phyloP scores from a whole-genome alignment of 2,888 invertebrate species.

The Dastarcus helophoroides region DNA sequence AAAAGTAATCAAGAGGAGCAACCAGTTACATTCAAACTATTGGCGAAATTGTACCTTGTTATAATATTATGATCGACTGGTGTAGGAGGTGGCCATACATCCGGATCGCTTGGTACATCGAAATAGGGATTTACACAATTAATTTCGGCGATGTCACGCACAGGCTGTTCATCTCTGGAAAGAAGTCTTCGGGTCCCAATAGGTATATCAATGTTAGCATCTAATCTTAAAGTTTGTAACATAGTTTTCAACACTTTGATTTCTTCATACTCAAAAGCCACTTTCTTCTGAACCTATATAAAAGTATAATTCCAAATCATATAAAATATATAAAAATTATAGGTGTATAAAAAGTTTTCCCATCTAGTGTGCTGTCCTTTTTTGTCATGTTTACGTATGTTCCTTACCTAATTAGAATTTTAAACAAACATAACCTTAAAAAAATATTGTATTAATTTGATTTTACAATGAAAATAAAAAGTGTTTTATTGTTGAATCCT shows the following conservation, averaged over 20 bases:
- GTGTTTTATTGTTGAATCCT: too few species aligned
- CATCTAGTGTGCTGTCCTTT: too few species aligned
- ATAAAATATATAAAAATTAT: slow-evolving; percentile 1
- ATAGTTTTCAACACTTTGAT: slow-evolving; percentile 72
- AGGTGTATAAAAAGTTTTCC: too few species aligned
- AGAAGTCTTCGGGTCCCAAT: slow-evolving; percentile 35
- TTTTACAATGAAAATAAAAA: too few species aligned
- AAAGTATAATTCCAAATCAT: background rate
- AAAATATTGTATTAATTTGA: too few species aligned
- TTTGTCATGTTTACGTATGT: too few species aligned
- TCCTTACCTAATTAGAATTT: too few species aligned
- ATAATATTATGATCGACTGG: slow-evolving; percentile 21
- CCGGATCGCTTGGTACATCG: slow-evolving; percentile 60
- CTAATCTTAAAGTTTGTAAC: slow-evolving; percentile 63
- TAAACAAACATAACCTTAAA: too few species aligned
- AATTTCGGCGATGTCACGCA: slow-evolving; percentile 51
- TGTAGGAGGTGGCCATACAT: slow-evolving; percentile 80
- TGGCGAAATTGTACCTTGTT: slow-evolving; percentile 3
- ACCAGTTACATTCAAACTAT: background rate
- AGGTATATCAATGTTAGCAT: slow-evolving; percentile 43
- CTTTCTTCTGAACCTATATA: slow-evolving; percentile 71
- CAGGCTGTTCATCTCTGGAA: slow-evolving; percentile 44
- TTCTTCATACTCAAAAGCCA: slow-evolving; percentile 81
- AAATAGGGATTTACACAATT: slow-evolving; percentile 52
- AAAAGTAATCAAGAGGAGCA: too few species aligned